Evolutionary conservation across 2,113 vertebrate species (phyloP), one percentile per base, ranked within the genome.

Genomic region (Melozone crissalis): DNA sequence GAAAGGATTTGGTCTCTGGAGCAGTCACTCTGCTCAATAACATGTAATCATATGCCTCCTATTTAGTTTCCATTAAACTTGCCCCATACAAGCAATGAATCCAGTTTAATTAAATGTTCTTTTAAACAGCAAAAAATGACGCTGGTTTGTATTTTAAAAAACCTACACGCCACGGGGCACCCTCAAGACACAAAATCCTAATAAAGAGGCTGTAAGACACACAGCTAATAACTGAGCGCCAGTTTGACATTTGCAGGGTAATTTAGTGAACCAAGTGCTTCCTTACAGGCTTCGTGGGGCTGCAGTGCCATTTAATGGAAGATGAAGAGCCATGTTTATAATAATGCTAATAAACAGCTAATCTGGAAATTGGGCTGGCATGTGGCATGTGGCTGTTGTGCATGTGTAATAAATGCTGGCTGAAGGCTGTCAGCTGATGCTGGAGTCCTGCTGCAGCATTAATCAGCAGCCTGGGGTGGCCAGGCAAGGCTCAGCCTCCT

Each of bases 31-130:
- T 94, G 94, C 94, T 96, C 97, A 97, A 97, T 97, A 98, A 96
- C 97, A 93, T 96, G 95, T 93, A 97, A 97, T 98, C 97, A 97
- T 97, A 96, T 82, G 92, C 96, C 91, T 97, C 97, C 96, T 96
- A 96, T 97, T 98, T 97, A 95, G 96, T 90, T 97, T 97, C 96
- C 97, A 95, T 97, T 97, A 97, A 98, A 96, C 93, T 97, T 95
- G 91, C 96, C 91, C 91, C 95, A 89, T 92, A 95, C 84, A 97
- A 95, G 96, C 94, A 93, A 96, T 93, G 93, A 98, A 97, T 97
- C 95, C 92, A 88, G 76, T 96, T 97, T 98, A 98, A 98, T 98
- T 97, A 97, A 98, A 98, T 87, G 93, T 97, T 95, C 97, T 95
- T 97, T 97, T 96, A 97, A 97, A 97, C 93, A 97, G 94, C 31